Evolutionary conservation across 2,797 vertebrate genomes (phyloP).

Genomic region (Cirrhinus molitorella): DNA sequence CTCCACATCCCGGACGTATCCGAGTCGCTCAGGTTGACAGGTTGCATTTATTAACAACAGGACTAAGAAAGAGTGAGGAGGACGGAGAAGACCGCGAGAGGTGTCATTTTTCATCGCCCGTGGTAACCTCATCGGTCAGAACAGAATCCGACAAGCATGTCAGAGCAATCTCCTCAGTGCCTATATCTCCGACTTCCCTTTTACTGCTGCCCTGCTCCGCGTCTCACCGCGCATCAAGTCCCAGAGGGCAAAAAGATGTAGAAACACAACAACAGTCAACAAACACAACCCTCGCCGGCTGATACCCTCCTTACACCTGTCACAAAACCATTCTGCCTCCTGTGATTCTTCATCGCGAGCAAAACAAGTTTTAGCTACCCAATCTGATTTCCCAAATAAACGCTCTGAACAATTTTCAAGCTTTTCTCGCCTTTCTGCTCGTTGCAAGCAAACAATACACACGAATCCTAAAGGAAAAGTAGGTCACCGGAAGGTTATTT

Average conservation of each 20-base stretch:
- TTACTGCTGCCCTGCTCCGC: constrained; percentile 36
- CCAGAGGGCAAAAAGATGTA: constrained; percentile 44
- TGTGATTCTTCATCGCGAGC: constrained; percentile 38
- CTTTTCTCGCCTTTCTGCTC: constrained; percentile 31
- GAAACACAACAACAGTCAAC: constrained; percentile 49
- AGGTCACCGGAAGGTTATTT: constrained; percentile 80
- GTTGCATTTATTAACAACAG: constrained; percentile 42
- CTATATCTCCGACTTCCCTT: constrained; percentile 55
- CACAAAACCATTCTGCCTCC: constrained; percentile 20
- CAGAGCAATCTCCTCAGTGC: constrained; percentile 57
- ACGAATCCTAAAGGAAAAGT: constrained; percentile 74
- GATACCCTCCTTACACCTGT: constrained; percentile 29
- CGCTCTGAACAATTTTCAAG: constrained; percentile 40
- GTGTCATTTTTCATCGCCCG: constrained; percentile 56
- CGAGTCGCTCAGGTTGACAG: constrained; percentile 47
- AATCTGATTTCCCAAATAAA: constrained; percentile 61
- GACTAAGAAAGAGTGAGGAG: constrained; percentile 38
- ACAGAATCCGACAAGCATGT: constrained; percentile 63
- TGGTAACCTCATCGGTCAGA: constrained; percentile 50
- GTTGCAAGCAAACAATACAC: constrained; percentile 68
- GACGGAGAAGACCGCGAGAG: constrained; percentile 30
- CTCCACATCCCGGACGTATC: constrained; percentile 38
- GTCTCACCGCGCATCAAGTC: constrained; percentile 41
- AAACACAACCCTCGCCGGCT: constrained; percentile 32
- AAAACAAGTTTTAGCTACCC: constrained; percentile 35